Percentiles rank a stretch among this genome's conserved stretches.
These are phyloP conservation scores for Plestiodon gilberti DNA, from an alignment of 2,113 vertebrate genomes.

Conservation along the genomic window DNA sequence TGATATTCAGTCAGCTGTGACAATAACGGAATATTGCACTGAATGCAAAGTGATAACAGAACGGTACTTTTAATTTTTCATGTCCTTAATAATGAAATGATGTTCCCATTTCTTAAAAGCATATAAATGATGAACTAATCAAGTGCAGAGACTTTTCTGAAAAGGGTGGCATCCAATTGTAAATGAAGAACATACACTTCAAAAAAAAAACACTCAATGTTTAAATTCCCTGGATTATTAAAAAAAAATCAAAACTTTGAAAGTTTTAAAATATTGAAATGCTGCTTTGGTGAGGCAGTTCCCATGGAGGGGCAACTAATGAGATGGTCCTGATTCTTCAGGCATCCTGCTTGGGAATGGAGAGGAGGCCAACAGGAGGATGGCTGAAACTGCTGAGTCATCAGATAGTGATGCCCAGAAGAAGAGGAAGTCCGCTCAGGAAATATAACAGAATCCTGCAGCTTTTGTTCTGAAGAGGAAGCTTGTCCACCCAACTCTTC, in stretches of 20 bases:
- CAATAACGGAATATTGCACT: slow-evolving; percentile 35
- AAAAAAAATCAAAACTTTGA: background rate
- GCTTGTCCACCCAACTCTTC: no score
- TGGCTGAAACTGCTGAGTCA: background rate
- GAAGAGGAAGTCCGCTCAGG: background rate
- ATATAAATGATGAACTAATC: slow-evolving; percentile 42
- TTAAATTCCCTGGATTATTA: slow-evolving; percentile 20
- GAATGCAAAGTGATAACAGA: slow-evolving; percentile 45
- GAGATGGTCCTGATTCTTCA: background rate
- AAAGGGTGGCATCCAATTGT: slow-evolving; percentile 49
- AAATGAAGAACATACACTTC: background rate
- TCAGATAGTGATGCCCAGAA: background rate
- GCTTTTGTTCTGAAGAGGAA: no score
- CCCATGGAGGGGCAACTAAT: background rate
- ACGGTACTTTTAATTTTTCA: slow-evolving; percentile 25
- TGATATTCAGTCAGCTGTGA: slow-evolving; percentile 39
- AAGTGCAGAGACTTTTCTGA: slow-evolving; percentile 41
- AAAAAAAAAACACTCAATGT: background rate
- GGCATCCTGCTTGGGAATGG: background rate
- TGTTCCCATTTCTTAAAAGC: slow-evolving; percentile 39
- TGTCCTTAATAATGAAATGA: slow-evolving; percentile 32
- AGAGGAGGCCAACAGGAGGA: background rate
- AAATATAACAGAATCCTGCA: no score
- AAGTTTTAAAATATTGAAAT: background rate
- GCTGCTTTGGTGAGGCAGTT: background rate